phyloP scores from a whole-genome alignment of 1,140 invertebrate species.

The Hyposmocoma kahamanoa region DNA sequence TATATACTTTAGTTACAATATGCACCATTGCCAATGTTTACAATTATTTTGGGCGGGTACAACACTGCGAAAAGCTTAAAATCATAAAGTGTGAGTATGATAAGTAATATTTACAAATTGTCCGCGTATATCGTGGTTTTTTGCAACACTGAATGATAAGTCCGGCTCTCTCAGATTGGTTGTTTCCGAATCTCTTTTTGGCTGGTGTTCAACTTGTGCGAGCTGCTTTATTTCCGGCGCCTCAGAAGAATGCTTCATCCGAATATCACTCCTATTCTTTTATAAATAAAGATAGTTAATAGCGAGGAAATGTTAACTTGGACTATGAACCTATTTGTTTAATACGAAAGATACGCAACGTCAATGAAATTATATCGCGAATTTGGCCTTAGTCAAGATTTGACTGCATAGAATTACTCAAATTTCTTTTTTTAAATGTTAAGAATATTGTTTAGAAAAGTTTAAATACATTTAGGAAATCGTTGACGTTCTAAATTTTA shows the following conservation, averaged over 20 bases:
- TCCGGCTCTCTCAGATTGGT: constrained; percentile 6
- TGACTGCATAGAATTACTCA: constrained; percentile 61
- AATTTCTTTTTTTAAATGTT: constrained; percentile 22
- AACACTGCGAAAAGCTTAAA: too few species aligned
- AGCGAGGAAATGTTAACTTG: too few species aligned
- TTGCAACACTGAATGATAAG: constrained; percentile 10
- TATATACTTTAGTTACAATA: too few species aligned
- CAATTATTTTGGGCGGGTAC: too few species aligned
- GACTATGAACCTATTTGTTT: too few species aligned
- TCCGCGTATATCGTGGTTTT: not conserved
- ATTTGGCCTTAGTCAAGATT: constrained; percentile 50
- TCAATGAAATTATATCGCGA: constrained; percentile 4
- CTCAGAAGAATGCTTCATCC: not conserved
- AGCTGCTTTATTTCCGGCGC: not conserved
- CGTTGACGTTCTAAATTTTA: constrained; percentile 54
- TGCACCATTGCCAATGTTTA: too few species aligned
- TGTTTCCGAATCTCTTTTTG: constrained; percentile 17
- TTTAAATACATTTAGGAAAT: constrained; percentile 30
- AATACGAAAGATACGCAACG: too few species aligned
- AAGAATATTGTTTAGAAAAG: constrained; percentile 31
- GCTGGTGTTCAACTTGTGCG: constrained; percentile 16
- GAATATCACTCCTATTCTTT: not conserved
- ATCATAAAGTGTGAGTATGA: too few species aligned
- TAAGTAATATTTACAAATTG: not conserved
- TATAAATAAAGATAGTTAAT: not conserved